phyloP scores from a whole-genome alignment of 2,113 vertebrate species.

The Falco punctatus region DNA sequence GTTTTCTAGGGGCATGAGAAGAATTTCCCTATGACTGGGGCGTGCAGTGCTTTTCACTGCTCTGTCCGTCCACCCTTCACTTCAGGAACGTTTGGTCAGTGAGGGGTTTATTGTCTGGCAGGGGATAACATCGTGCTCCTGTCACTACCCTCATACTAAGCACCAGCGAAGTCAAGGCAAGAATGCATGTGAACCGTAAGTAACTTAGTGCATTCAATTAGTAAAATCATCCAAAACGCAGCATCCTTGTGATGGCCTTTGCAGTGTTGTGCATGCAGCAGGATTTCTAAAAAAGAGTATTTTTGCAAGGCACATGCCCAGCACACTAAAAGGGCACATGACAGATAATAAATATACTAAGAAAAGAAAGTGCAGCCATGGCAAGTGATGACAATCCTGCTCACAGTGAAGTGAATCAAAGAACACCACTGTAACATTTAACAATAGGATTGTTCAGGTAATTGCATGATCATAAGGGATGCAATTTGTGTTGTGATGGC shows the following conservation, averaged over 20 bases:
- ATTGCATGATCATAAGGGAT: not conserved
- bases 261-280: not conserved
- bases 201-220: not conserved
- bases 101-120: not conserved
- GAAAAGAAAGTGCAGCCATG: not conserved
- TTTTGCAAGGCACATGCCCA: not conserved
- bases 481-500: not conserved
- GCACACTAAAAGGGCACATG: rapidly evolving
- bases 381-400: not conserved
- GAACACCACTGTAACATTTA: not conserved
- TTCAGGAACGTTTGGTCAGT: not conserved
- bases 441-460: not conserved
- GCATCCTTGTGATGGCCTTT: not conserved
- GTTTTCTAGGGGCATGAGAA: not conserved
- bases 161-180: not conserved
- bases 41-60: not conserved
- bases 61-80: not conserved
- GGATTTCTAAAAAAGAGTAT: not conserved
- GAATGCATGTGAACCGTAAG: not conserved
- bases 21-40: not conserved
- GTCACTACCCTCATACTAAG: not conserved
- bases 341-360: not conserved
- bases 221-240: not conserved
- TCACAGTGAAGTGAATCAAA: not conserved
- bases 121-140: not conserved